These are phyloP conservation scores for Simalia tracyae DNA, from an alignment of 2,797 vertebrate genomes.

Conservation along the genomic window DNA sequence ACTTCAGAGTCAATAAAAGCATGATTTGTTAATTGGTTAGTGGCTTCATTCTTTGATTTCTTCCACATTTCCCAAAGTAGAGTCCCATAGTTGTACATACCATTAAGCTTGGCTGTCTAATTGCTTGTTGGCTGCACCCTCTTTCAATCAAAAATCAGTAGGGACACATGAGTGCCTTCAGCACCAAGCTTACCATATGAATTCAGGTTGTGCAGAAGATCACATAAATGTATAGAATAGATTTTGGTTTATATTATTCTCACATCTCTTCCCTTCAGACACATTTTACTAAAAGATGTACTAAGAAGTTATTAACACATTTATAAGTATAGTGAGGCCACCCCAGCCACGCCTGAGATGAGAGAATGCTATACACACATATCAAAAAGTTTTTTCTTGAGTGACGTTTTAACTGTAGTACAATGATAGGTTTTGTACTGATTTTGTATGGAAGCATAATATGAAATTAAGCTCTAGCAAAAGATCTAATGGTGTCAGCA, in stretches of 20 bases:
- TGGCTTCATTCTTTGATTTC: not conserved
- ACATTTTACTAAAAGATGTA: not conserved
- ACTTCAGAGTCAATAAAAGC: not conserved
- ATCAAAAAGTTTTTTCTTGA: conserved; percentile 38
- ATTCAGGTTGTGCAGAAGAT: not conserved
- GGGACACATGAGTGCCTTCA: not conserved
- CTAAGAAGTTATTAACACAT: not conserved
- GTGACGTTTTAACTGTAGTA: conserved; percentile 34
- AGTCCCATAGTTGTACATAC: not conserved
- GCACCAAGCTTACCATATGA: not conserved
- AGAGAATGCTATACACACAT: not conserved
- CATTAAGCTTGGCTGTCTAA: not conserved
- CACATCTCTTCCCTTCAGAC: not conserved
- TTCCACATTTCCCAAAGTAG: not conserved
- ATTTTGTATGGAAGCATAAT: conserved; percentile 48
- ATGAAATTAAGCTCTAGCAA: conserved; percentile 49
- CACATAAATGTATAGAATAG: not conserved
- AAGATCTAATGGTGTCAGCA: conserved; percentile 56
- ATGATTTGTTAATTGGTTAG: not conserved
- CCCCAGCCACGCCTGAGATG: not conserved
- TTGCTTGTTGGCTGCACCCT: not conserved
- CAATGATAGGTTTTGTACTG: conserved; percentile 42
- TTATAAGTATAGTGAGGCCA: not conserved
- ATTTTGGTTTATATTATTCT: not conserved
- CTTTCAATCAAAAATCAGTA: not conserved